Evolutionary conservation across 2,113 vertebrate genomes (phyloP).

Genomic region (Mormyrus iriodes): DNA sequence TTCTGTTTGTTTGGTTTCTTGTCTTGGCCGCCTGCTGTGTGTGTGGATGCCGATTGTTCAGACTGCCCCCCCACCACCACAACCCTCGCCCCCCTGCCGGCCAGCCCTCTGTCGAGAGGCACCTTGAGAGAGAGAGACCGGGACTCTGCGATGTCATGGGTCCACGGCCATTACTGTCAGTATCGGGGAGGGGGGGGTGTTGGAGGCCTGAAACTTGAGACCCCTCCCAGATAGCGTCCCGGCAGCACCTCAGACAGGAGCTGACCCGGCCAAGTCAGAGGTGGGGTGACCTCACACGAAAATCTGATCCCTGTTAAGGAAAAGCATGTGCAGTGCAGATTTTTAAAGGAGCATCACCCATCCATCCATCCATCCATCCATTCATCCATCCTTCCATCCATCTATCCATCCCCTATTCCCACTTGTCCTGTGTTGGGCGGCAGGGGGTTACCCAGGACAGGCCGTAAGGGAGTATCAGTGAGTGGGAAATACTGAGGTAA

Average conservation of each 20-base stretch:
- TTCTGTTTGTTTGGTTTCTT: slow-evolving; percentile 21
- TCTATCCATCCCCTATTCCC: neutral
- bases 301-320: neutral
- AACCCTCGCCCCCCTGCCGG: neutral
- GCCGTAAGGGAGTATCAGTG: neutral
- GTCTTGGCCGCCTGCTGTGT: slow-evolving; percentile 1
- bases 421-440: neutral
- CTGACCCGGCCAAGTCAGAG: neutral
- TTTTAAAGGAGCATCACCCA: neutral
- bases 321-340: neutral
- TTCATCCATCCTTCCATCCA: neutral
- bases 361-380: neutral
- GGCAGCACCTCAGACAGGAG: neutral
- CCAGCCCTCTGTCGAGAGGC: neutral
- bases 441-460: neutral
- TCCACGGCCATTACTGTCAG: neutral
- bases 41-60: neutral
- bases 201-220: neutral
- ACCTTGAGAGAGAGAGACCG: neutral
- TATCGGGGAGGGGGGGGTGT: neutral
- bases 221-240: neutral
- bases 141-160: neutral
- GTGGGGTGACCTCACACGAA: neutral
- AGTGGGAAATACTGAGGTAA: slow-evolving; percentile 37
- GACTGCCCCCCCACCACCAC: neutral